Base-by-base conservation (phyloP, 37 sponge, comb jelly and placozoan species). In the Lycopodina hypogea region DNA sequence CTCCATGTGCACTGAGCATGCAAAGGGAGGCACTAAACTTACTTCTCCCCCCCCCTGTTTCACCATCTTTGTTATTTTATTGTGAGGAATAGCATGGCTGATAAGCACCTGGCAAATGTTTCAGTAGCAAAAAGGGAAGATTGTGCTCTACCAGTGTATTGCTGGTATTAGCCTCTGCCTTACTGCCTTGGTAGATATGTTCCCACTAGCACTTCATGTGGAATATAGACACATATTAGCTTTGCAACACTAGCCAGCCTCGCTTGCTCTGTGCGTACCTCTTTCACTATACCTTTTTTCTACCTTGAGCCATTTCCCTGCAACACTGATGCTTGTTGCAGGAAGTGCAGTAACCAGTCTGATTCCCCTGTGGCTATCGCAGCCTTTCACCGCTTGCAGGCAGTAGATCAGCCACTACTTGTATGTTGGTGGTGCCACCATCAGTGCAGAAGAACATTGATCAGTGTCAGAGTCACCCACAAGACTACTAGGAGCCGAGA, bases 61-160 rank as follows among this genome's bases (percentile, higher is more conserved):
- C 21, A 67, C 21, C 38, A 30, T 36, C 38, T 67, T 67, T 30
- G 68, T 36, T 19, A 67, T 67, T 29, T 38, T 70, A n/a, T 48
- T 70, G 35, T 41, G 48, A 35, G 71, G 71, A 38, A 70, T 41
- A 41, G 71, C 71, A 70, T 70, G 71, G n/a, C 45, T 2, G 12
- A 70, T 41, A 70, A 70, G n/a, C 71, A 40, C 71, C 48, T 14
- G 71, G 71, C 35, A 70, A 70, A 65, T 65, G 35, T 8, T 65
- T 34, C 66, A 65, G 18, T 32, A 65, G 35, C 35, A 65, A 32
- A 34, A 74, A 74, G 75, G 75, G 38, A 52, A 74, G 56, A 29
- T 70, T 70, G 34, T 70, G 71, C 45, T 70, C 71, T 35, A 70
- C 71, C 33, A 42, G 26, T 28, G 41, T 70, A 48, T 70, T 42